phyloP scores from a whole-genome alignment of 2,888 invertebrate species.

The Callimorpha dominula region DNA sequence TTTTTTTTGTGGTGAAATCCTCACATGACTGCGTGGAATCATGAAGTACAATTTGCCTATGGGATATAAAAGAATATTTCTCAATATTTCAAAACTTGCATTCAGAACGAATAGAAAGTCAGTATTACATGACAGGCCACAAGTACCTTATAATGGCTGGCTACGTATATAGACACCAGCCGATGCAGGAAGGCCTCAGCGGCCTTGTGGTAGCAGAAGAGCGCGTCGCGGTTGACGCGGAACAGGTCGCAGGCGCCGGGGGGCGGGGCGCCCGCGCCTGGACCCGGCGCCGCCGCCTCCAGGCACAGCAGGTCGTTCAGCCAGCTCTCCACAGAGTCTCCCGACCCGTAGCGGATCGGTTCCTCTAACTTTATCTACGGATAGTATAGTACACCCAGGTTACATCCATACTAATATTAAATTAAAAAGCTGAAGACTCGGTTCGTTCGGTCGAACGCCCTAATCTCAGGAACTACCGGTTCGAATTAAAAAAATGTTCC shows the following conservation, averaged over 20 bases:
- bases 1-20: too few species aligned
- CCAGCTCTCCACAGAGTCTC: constrained; percentile 97
- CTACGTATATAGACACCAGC: constrained; percentile 96
- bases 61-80: too few species aligned
- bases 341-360: constrained; percentile 96
- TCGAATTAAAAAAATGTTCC: too few species aligned
- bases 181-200: constrained; percentile 97
- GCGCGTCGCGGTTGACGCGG: constrained; percentile 94
- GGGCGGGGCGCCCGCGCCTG: constrained; percentile 94
- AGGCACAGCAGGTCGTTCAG: constrained; percentile 96
- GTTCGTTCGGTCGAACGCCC: too few species aligned
- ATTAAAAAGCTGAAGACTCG: too few species aligned
- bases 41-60: too few species aligned
- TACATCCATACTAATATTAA: too few species aligned
- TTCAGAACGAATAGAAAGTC: too few species aligned
- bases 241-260: constrained; percentile 96
- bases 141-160: constrained; percentile 97
- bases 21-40: too few species aligned
- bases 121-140: background rate
- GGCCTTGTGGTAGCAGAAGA: constrained; percentile 98
- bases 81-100: too few species aligned
- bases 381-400: background rate
- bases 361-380: constrained; percentile 93
- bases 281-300: constrained; percentile 91
- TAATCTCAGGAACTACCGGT: too few species aligned